Evolutionary conservation across 2,888 invertebrate genomes (phyloP), one percentile per base, ranked within the genome.

Genomic region (Amorpha juglandis): DNA sequence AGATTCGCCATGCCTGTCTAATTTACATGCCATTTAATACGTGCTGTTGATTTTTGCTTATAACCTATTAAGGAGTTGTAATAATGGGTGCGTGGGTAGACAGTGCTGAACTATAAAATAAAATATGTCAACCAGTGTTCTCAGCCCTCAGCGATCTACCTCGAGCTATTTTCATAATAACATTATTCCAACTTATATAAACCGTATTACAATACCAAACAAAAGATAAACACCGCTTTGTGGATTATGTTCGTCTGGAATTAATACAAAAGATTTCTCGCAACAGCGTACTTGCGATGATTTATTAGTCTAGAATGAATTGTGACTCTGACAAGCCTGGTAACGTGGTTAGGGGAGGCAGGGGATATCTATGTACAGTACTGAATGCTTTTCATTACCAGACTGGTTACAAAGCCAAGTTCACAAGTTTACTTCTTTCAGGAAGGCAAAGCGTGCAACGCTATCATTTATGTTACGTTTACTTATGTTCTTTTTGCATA

Each of bases 251-350:
- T 19, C 9, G 19, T 50, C 50, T 58, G 19, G 58, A 42, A 16
- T 58, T 58, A 58, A 38, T 35, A 53, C 58, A 58, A 42, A 58
- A 58, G 58, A 58, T 58, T 58, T 19, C 12, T 58, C 58, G 12
- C 58, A 38, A 38, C 55, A 55, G 12, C 58, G 42, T 58, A 19
- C 58, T 42, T 58, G 19, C 58, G 19, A 42, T 58, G 58, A 58
- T 58, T 58, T 58, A 58, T 58, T 58, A 58, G 58, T 42, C 42
- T 42, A 42, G 38, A 58, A 58, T 58, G 58, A 58, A 42, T 35
- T 53, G 53, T 58, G 19, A 38, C 19, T 58, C 38, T 42, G 35
- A 38, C 55, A 35, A 11, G 55, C 21, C n/a, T 50, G 8, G 16
- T 52, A 33, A 33, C 27, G 27, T 52, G 35, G 33, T 35, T 35